Evolutionary conservation across 2,113 vertebrate genomes (phyloP).

Genomic region (Conger conger): DNA sequence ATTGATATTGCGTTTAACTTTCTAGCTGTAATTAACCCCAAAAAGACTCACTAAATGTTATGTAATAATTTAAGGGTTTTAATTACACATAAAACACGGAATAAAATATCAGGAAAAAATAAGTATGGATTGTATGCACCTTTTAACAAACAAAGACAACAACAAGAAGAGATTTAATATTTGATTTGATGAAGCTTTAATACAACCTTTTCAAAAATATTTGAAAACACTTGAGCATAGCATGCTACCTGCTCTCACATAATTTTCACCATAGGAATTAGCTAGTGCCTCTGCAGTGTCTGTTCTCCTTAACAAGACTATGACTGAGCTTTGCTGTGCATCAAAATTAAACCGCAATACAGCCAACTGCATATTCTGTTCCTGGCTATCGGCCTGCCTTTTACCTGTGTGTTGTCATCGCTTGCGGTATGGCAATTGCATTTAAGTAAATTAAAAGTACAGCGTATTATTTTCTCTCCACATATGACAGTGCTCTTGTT

Average conservation of each 20-base stretch:
- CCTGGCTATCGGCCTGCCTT: background rate
- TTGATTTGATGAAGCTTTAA: background rate
- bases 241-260: background rate
- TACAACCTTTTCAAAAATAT: background rate
- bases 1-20: background rate
- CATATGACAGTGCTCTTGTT: too few species aligned
- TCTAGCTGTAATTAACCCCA: background rate
- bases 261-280: background rate
- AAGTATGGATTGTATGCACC: background rate
- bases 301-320: background rate
- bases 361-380: too few species aligned
- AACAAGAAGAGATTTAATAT: background rate
- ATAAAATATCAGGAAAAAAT: background rate
- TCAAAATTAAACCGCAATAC: too few species aligned
- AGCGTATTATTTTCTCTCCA: background rate
- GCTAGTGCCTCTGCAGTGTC: too few species aligned
- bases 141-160: background rate
- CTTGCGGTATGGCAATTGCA: conserved; percentile 2
- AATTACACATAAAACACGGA: background rate
- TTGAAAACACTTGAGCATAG: background rate
- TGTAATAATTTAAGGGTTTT: background rate
- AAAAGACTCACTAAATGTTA: background rate
- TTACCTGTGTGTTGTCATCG: background rate
- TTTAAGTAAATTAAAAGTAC: conserved; percentile 15
- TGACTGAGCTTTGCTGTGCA: background rate